Evolutionary conservation across 2,113 vertebrate genomes (phyloP).

Genomic region (Thunnus maccoyii): DNA sequence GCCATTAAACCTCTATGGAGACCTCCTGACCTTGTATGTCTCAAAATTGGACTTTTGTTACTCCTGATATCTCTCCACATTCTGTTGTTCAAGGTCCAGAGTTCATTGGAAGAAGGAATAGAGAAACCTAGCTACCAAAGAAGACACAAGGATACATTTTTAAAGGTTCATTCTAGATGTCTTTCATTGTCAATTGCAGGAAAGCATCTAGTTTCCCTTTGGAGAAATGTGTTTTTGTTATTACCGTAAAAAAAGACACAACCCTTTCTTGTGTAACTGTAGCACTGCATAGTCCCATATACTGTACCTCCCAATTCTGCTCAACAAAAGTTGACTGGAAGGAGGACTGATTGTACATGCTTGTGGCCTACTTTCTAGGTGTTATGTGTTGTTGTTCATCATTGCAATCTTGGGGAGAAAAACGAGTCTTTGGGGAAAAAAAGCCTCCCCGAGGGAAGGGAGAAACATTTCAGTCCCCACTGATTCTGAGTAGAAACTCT

Average conservation of each 20-base stretch:
- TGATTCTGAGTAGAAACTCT: conserved; percentile 58
- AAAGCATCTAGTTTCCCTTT: too few species aligned
- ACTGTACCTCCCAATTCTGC: conserved; percentile 27
- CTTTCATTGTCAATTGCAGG: too few species aligned
- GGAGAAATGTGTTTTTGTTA: conserved; percentile 22
- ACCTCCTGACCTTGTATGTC: too few species aligned
- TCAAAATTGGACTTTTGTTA: background rate
- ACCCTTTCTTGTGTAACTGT: background rate
- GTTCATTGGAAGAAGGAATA: background rate
- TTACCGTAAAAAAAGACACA: conserved; percentile 19
- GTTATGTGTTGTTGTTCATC: conserved; percentile 75
- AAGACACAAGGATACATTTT: conserved; percentile 10
- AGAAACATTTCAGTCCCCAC: conserved; percentile 64
- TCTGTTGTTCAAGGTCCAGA: background rate
- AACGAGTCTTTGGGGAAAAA: conserved; percentile 60
- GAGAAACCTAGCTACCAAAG: background rate
- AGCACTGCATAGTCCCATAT: background rate
- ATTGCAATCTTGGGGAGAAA: conserved; percentile 53
- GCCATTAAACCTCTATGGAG: too few species aligned
- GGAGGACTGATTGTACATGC: conserved; percentile 46
- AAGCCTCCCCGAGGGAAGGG: conserved; percentile 49
- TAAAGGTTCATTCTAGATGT: too few species aligned
- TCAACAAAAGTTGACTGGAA: conserved; percentile 56
- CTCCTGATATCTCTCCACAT: background rate
- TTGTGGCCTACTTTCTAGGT: conserved; percentile 72